Evolutionary conservation across 2,888 invertebrate species (phyloP).

Genomic region (Andrena praecox): DNA sequence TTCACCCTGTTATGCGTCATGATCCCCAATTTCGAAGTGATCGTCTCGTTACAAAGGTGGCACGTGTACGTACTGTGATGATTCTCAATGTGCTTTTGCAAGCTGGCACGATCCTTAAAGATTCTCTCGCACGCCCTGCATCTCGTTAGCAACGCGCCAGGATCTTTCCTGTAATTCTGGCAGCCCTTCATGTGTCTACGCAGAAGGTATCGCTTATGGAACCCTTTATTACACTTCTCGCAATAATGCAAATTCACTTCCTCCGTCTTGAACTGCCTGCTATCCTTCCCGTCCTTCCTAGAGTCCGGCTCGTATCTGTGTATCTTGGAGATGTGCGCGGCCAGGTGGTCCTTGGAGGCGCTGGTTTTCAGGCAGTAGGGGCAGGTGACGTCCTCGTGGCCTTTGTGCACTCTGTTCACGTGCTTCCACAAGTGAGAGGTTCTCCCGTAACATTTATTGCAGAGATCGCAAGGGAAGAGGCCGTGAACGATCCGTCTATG

Average conservation of each 20-base stretch:
- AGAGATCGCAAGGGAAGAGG: constrained; percentile 87
- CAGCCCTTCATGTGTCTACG: constrained; percentile 88
- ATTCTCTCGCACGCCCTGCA: constrained; percentile 87
- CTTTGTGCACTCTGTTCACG: constrained; percentile 87
- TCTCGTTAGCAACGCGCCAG: constrained; percentile 85
- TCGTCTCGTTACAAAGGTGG: constrained; percentile 86
- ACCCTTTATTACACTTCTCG: constrained; percentile 86
- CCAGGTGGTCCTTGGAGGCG: constrained; percentile 87
- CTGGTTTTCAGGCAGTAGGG: constrained; percentile 87
- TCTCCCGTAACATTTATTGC: constrained; percentile 87
- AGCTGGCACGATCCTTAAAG: constrained; percentile 86
- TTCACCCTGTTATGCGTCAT: constrained; percentile 87
- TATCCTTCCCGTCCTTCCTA: constrained; percentile 78
- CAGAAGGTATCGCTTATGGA: constrained; percentile 86
- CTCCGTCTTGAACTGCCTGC: constrained; percentile 82
- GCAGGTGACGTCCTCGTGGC: constrained; percentile 87
- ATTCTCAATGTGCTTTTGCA: constrained; percentile 86
- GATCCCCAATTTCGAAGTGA: constrained; percentile 87
- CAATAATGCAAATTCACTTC: constrained; percentile 86
- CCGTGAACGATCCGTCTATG: constrained; percentile 86
- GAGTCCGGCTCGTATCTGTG: constrained; percentile 84
- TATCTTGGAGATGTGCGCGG: constrained; percentile 87
- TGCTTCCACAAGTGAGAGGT: constrained; percentile 88
- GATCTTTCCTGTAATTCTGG: constrained; percentile 86
- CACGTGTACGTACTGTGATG: constrained; percentile 86